Conservation (phyloP, 2,797 vertebrate species). For the Microctenopoma lineatum region DNA sequence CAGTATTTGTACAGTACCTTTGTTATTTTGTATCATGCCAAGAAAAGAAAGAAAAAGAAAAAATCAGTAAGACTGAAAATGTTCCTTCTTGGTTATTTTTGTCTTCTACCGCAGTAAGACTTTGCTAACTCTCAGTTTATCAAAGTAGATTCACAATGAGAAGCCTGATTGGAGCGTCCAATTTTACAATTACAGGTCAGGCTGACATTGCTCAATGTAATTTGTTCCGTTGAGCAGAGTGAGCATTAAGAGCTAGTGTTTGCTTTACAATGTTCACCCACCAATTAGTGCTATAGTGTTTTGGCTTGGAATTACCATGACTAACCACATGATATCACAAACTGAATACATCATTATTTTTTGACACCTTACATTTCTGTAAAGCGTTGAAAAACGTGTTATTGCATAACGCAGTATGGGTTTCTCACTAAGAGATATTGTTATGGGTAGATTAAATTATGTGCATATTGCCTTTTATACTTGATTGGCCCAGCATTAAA, state of each 20-base stretch:
- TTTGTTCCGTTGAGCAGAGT: slow-evolving; percentile 20
- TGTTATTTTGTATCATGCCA: slow-evolving; percentile 46
- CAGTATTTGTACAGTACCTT: slow-evolving; percentile 43
- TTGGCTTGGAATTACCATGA: slow-evolving; percentile 5
- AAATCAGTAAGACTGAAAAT: slow-evolving; percentile 12
- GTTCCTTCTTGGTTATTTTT: slow-evolving; percentile 16
- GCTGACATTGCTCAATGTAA: slow-evolving; percentile 22
- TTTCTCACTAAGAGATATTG: not conserved
- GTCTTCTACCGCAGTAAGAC: slow-evolving; percentile 5
- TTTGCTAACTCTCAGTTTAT: not conserved
- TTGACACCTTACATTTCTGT: not conserved
- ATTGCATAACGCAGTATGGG: not conserved
- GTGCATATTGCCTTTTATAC: slow-evolving; percentile 11
- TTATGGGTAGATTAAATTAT: slow-evolving; percentile 13
- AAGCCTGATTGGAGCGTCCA: slow-evolving; percentile 18
- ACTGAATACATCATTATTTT: slow-evolving; percentile 2
- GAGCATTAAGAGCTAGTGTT: slow-evolving; percentile 11
- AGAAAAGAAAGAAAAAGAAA: slow-evolving; percentile 8
- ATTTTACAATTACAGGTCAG: slow-evolving; percentile 40
- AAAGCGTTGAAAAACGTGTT: slow-evolving; percentile 4
- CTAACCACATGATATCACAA: not conserved
- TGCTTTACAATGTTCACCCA: slow-evolving; percentile 32
- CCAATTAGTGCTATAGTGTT: slow-evolving; percentile 23
- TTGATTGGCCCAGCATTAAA: slow-evolving; percentile 21
- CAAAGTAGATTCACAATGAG: slow-evolving; percentile 13